A percentile compares a stretch with the other conserved stretches of the same genome.
phyloP scores from a whole-genome alignment of 1,140 invertebrate genomes.

The Conus ventricosus region DNA sequence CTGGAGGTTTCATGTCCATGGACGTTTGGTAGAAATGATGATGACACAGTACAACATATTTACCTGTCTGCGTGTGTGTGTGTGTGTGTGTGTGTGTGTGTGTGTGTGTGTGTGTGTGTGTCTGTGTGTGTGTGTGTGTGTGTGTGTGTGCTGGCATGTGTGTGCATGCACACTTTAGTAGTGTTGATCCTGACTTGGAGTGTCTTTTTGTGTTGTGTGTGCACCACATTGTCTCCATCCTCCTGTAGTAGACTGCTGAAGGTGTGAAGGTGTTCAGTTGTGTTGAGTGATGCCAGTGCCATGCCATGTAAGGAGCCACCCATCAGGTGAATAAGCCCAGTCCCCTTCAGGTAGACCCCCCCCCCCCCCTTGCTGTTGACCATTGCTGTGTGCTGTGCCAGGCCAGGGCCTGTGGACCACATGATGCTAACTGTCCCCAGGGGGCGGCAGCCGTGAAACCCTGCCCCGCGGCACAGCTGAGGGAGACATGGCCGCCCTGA shows the following conservation, averaged over 20 bases:
- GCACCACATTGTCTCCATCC: neutral
- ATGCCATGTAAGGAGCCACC: no score
- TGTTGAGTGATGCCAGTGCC: no score
- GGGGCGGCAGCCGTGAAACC: neutral
- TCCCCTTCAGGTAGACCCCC: neutral
- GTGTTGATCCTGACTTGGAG: no score
- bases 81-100: neutral
- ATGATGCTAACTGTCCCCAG: neutral
- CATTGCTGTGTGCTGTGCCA: conserved; percentile 33
- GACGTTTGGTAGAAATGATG: no score
- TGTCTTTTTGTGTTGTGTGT: neutral
- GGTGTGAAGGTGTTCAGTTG: no score
- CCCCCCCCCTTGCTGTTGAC: conserved; percentile 28
- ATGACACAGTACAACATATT: neutral
- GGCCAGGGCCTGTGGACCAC: conserved; percentile 11
- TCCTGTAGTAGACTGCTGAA: no score
- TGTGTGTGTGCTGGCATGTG: neutral
- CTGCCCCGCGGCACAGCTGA: neutral
- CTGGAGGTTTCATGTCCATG: no score
- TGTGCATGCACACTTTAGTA: neutral
- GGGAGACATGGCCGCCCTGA: neutral
- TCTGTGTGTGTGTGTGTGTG: no score
- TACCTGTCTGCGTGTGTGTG: neutral
- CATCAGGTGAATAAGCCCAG: no score
- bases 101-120: neutral